phyloP scores from a whole-genome alignment of 2,113 vertebrate genomes.

The Phrynosoma platyrhinos region DNA sequence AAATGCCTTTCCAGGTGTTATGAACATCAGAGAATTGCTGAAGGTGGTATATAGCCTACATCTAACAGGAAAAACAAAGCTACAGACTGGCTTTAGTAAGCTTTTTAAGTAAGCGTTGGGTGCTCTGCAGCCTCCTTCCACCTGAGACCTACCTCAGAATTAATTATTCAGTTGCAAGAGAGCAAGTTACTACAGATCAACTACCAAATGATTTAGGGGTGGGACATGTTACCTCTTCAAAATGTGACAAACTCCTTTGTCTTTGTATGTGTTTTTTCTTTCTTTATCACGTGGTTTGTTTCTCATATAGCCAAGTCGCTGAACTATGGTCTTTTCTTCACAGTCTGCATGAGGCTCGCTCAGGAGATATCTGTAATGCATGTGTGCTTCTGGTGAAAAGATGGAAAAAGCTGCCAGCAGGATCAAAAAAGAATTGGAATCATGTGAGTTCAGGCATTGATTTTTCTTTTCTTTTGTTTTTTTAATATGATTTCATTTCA shows the following conservation, averaged over 20 bases:
- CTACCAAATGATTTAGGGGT: background rate
- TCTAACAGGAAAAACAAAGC: background rate
- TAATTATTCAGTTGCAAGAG: background rate
- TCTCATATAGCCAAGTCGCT: background rate
- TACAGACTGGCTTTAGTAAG: background rate
- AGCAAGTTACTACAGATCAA: background rate
- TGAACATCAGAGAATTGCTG: background rate
- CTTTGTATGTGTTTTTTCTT: background rate
- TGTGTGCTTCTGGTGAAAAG: constrained; percentile 97
- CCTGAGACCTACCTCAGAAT: background rate
- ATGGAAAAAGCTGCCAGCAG: constrained; percentile 97
- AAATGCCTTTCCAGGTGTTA: background rate
- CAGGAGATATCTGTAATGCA: constrained; percentile 98
- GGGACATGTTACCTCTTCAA: background rate
- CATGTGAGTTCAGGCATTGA: constrained; percentile 82
- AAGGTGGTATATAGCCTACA: background rate
- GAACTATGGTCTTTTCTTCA: constrained; percentile 42
- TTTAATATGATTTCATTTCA: background rate
- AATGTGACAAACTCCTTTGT: background rate
- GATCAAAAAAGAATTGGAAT: constrained; percentile 99
- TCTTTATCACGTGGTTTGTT: background rate
- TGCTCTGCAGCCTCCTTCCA: background rate
- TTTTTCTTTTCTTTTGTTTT: background rate
- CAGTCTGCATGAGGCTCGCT: constrained; percentile 92
- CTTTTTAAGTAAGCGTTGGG: background rate